Evolutionary conservation across 1,140 invertebrate species (phyloP).

Genomic region (Trachymyrmex cornetzi): DNA sequence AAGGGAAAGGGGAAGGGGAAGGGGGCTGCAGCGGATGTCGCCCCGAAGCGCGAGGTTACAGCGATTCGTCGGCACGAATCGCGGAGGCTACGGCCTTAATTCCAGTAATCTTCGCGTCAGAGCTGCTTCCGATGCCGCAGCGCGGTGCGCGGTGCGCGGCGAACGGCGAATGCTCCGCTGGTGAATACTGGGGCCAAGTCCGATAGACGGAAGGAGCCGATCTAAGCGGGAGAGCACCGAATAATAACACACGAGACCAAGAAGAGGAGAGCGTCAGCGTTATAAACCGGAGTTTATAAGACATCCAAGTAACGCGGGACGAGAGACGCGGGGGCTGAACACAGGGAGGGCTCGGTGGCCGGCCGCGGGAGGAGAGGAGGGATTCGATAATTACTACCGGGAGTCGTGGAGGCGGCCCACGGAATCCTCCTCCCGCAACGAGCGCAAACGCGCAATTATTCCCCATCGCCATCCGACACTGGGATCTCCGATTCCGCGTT

Average conservation of each 20-base stretch:
- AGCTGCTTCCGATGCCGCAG: slow-evolving; percentile 83
- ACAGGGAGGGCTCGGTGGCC: slow-evolving; percentile 18
- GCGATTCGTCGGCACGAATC: slow-evolving; percentile 69
- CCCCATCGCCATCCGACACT: slow-evolving; percentile 79
- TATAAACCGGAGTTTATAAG: slow-evolving; percentile 17
- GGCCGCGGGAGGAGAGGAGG: slow-evolving; percentile 70
- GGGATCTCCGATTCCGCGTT: slow-evolving; percentile 83
- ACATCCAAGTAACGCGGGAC: slow-evolving; percentile 29
- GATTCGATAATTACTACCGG: slow-evolving; percentile 87
- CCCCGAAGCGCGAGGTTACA: slow-evolving; percentile 13
- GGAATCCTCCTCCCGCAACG: slow-evolving; percentile 84
- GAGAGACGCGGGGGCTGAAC: not conserved
- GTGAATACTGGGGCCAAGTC: slow-evolving; percentile 34
- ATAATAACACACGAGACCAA: slow-evolving; percentile 83
- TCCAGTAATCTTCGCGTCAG: slow-evolving; percentile 86
- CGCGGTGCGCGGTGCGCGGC: slow-evolving; percentile 53
- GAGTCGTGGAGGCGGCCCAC: slow-evolving; percentile 84
- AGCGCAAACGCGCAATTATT: slow-evolving; percentile 87
- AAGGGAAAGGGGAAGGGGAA: not conserved
- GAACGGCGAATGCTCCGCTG: not conserved
- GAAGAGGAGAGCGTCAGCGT: slow-evolving; percentile 14
- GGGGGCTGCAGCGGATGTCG: slow-evolving; percentile 11
- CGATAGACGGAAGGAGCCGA: slow-evolving; percentile 41
- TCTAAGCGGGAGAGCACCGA: slow-evolving; percentile 78
- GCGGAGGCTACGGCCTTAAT: slow-evolving; percentile 80